A percentile compares a stretch with the other conserved stretches of the same genome.
These are phyloP conservation scores for Corapipo altera DNA, from an alignment of 2,113 vertebrate species.

Conservation along the genomic window DNA sequence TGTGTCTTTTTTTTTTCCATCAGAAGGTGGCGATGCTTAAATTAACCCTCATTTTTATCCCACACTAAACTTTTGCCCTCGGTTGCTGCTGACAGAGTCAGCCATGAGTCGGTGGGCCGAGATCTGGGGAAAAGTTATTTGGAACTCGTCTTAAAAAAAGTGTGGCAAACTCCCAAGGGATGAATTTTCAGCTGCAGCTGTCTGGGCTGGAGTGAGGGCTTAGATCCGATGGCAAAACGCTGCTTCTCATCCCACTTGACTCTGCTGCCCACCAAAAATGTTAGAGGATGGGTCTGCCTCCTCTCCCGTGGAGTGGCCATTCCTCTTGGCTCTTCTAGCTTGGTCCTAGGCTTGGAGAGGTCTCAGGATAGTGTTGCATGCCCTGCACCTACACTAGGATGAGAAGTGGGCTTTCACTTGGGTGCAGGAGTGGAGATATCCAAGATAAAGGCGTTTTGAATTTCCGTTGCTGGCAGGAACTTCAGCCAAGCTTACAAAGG, in stretches of 20 bases:
- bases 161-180: not conserved
- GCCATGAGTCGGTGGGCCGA: not conserved
- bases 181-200: not conserved
- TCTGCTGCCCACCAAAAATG: not conserved
- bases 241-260: not conserved
- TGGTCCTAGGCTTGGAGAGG: not conserved
- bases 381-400: not conserved
- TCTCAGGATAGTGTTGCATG: not conserved
- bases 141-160: not conserved
- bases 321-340: not conserved
- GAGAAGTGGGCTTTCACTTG: not conserved
- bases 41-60: constrained; percentile 33
- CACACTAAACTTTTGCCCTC: constrained; percentile 18
- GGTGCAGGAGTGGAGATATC: not conserved
- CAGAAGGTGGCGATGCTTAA: not conserved
- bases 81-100: not conserved
- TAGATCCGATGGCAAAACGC: not conserved
- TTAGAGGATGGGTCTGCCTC: not conserved
- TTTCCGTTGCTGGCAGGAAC: not conserved
- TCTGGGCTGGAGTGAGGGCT: not conserved
- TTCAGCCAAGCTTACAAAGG: not conserved
- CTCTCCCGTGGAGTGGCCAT: not conserved
- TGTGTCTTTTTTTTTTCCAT: not conserved
- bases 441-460: not conserved
- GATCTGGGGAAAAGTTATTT: not conserved